phyloP scores from a whole-genome alignment of 2,888 invertebrate species.

The Cyclophora punctaria region DNA sequence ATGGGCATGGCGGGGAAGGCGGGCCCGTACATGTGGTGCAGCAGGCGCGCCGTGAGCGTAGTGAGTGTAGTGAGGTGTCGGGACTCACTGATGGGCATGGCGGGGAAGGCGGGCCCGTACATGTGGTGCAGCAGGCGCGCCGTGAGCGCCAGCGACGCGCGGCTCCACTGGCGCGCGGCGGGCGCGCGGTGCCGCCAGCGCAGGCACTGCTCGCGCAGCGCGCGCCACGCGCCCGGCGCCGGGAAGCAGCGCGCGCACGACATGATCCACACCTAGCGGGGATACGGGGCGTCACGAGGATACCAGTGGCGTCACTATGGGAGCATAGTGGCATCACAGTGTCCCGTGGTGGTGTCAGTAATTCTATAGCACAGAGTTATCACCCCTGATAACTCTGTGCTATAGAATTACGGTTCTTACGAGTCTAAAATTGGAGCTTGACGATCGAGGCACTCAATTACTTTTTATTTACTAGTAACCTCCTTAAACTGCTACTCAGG shows the following conservation, averaged over 20 bases:
- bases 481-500: too few species aligned
- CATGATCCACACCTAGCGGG: slow-evolving; percentile 12
- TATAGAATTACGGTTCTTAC: too few species aligned
- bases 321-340: too few species aligned
- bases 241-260: slow-evolving; percentile 83
- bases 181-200: slow-evolving; percentile 96
- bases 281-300: slow-evolving; percentile 71
- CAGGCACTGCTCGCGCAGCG: slow-evolving; percentile 91
- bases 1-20: slow-evolving; percentile 87
- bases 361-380: too few species aligned
- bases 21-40: slow-evolving; percentile 92
- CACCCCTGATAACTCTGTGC: too few species aligned
- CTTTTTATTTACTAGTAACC: too few species aligned
- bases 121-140: slow-evolving; percentile 88
- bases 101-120: slow-evolving; percentile 90
- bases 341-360: too few species aligned
- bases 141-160: slow-evolving; percentile 92
- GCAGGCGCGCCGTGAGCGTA: slow-evolving; percentile 83
- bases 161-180: slow-evolving; percentile 95
- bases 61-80: neutral
- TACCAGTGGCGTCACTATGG: slow-evolving; percentile 64
- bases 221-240: slow-evolving; percentile 96
- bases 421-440: too few species aligned
- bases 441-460: too few species aligned
- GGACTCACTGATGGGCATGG: slow-evolving; percentile 82